Evolutionary conservation across 1,140 invertebrate species (phyloP).

Genomic region (Camponotus vicinus): DNA sequence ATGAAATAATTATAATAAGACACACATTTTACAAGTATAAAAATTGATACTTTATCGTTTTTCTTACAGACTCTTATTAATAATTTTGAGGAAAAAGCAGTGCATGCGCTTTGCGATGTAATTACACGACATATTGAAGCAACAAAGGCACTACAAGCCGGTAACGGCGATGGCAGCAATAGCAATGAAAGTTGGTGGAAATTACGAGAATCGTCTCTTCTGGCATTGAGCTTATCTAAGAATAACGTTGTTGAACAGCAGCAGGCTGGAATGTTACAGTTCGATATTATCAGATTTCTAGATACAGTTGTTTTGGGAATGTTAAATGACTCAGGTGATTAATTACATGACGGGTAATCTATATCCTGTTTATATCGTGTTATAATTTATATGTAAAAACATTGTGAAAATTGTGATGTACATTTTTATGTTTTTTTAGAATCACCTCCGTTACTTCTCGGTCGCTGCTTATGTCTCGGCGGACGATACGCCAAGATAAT

Average conservation of each 20-base stretch:
- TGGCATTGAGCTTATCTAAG: conserved; percentile 88
- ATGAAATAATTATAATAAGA: background rate
- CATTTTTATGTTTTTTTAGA: conserved; percentile 68
- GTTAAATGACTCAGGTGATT: conserved; percentile 84
- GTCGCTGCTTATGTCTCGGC: conserved; percentile 91
- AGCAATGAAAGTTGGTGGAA: conserved; percentile 91
- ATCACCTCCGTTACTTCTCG: conserved; percentile 90
- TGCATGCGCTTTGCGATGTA: conserved; percentile 88
- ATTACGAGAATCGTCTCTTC: conserved; percentile 91
- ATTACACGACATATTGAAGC: conserved; percentile 89
- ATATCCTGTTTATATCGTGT: background rate
- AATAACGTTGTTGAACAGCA: conserved; percentile 87
- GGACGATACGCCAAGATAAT: conserved; percentile 89
- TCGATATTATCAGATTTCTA: conserved; percentile 90
- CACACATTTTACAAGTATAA: background rate
- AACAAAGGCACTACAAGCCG: conserved; percentile 81
- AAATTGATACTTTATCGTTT: conserved; percentile 26
- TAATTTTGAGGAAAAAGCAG: conserved; percentile 88
- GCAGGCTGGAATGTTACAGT: conserved; percentile 87
- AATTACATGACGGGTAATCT: background rate
- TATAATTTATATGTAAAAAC: background rate
- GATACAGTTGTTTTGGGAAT: conserved; percentile 87
- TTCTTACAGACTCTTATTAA: conserved; percentile 87
- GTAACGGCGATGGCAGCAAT: conserved; percentile 81
- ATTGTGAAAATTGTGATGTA: background rate